These are phyloP conservation scores for Philotrypesis tridentata DNA, from an alignment of 1,140 invertebrate species.

Conservation along the genomic window DNA sequence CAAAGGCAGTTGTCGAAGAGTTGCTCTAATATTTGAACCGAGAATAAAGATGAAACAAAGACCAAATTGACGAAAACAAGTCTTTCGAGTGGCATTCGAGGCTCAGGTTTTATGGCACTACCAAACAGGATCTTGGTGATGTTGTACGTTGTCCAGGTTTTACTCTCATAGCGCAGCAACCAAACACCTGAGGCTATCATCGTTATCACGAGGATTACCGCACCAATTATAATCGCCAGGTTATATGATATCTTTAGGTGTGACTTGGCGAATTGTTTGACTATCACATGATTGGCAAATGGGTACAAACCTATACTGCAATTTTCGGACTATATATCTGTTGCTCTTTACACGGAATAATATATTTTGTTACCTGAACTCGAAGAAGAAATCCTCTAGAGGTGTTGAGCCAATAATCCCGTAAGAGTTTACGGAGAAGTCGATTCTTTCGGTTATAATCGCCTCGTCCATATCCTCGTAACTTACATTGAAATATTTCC, in stretches of 20 bases:
- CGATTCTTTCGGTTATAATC: background rate
- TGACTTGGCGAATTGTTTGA: conserved; percentile 9
- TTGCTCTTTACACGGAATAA: background rate
- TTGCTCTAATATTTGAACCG: conserved; percentile 7
- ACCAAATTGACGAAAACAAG: background rate
- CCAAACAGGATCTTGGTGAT: background rate
- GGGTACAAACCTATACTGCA: conserved; percentile 20
- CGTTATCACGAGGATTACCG: background rate
- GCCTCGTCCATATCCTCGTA: background rate
- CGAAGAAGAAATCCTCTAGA: conserved; percentile 1
- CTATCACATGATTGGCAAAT: conserved; percentile 8
- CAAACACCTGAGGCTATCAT: background rate
- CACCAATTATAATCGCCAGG: background rate
- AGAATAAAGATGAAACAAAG: background rate
- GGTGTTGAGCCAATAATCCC: background rate
- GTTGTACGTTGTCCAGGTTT: conserved; percentile 31
- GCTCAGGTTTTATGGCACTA: background rate
- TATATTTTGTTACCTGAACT: background rate
- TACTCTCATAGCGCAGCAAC: background rate
- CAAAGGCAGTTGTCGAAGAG: background rate
- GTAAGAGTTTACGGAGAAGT: conserved; percentile 31
- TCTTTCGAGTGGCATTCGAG: background rate
- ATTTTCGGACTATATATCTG: background rate
- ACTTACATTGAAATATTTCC: conserved; percentile 10
- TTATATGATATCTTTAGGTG: conserved; percentile 15